Evolutionary conservation across 2,797 vertebrate genomes (phyloP).

Genomic region (Myripristis jacobus): DNA sequence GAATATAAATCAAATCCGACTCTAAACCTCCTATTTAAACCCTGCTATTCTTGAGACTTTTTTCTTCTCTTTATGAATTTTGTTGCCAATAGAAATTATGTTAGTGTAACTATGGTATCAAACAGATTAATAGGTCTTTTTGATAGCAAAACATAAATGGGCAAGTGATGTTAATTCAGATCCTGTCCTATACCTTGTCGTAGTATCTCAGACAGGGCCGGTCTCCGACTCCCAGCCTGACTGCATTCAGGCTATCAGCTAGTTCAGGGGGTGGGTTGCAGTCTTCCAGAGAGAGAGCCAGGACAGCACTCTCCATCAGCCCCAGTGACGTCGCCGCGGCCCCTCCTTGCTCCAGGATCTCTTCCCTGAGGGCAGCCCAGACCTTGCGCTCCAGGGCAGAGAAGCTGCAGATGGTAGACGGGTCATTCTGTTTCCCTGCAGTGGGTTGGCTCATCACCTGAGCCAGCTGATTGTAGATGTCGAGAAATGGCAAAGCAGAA

Average conservation of each 20-base stretch:
- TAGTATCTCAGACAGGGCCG: slow-evolving; percentile 79
- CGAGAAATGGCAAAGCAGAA: slow-evolving; percentile 70
- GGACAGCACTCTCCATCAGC: slow-evolving; percentile 83
- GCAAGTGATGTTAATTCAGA: too few relatives aligned
- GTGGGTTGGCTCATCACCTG: slow-evolving; percentile 67
- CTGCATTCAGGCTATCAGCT: slow-evolving; percentile 78
- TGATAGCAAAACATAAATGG: too few relatives aligned
- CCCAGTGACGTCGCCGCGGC: slow-evolving; percentile 70
- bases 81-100: too few relatives aligned
- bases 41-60: too few relatives aligned
- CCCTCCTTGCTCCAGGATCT: slow-evolving; percentile 73
- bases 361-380: slow-evolving; percentile 79
- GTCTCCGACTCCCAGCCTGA: slow-evolving; percentile 78
- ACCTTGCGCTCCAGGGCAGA: slow-evolving; percentile 78
- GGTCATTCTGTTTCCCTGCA: slow-evolving; percentile 56
- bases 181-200: slow-evolving; percentile 80
- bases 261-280: slow-evolving; percentile 72
- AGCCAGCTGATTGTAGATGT: slow-evolving; percentile 80
- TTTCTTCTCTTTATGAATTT: too few relatives aligned
- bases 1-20: too few relatives aligned
- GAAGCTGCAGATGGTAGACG: slow-evolving; percentile 76
- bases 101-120: too few relatives aligned
- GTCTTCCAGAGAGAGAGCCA: slow-evolving; percentile 82
- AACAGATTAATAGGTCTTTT: too few relatives aligned
- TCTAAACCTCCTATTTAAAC: too few relatives aligned